Base-by-base conservation (phyloP, 2,888 invertebrate genomes). In the Auanema freiburgensis region DNA sequence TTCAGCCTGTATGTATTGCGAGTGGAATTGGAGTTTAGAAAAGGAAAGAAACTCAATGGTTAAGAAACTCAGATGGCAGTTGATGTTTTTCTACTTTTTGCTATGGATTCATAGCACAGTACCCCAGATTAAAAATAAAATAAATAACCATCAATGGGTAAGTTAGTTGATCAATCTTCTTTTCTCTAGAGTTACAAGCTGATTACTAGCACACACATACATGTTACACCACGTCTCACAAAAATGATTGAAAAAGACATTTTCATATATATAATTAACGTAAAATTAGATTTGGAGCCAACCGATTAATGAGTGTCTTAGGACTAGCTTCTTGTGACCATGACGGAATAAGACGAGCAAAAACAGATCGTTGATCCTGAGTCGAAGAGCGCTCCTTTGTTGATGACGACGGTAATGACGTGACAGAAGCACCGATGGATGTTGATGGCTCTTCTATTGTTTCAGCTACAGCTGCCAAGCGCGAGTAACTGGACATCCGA, bases 261-360 rank as follows among this genome's bases (percentile, higher is more conserved):
- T 33, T 33, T 8, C 33, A 33, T 33, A 33, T 33, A 5, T 5
- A 33, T 5, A 52, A 52, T 24, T 2, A 52, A 23, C 53, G 25
- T 23, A 18, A 52, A 52, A 24, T 23, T 33, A 33, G 33, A 33
- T 33, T 33, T 33, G 33, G 33, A 16, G 18, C 24, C 14, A 55
- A 55, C 55, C 55, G 55, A 40, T 55, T 55, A 2, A 59, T 58
- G 53, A 64, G 59, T 16, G 55, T 49, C n/a, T 33, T 49, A 6
- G 59, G 64, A 40, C 50, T 51, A 40, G 57, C 58, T 33, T 64
- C 64, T 11, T 21, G 41, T 4, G 55, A 58, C 69, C 69, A 69
- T 16, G 69, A 59, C 18, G 72, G 72, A 56, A 69, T 63, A 14
- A 72, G 63, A 51, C 72, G 67, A 57, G 72, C 72, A 51, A 69